These are phyloP conservation scores for Drosophila prolongata DNA, from an alignment of 2,888 invertebrate genomes.

Conservation along the genomic window DNA sequence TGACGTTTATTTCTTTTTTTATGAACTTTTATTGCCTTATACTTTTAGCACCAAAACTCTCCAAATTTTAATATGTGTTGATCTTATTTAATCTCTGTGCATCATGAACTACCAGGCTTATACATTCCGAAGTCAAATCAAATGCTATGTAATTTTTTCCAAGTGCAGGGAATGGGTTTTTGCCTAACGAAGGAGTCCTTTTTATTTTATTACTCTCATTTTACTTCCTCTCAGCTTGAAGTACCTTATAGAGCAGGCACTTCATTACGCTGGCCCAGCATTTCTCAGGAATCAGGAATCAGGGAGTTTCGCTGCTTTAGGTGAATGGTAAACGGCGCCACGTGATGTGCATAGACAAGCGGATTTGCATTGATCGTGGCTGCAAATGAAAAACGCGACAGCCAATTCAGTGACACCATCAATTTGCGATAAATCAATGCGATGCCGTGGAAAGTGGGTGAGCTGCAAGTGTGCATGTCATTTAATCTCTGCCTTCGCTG, in stretches of 20 bases:
- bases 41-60: too few species aligned
- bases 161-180: slow-evolving; percentile 8
- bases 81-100: too few species aligned
- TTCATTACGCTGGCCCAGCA: slow-evolving; percentile 14
- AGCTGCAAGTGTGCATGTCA: slow-evolving; percentile 49
- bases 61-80: too few species aligned
- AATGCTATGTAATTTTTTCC: not conserved
- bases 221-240: slow-evolving; percentile 4
- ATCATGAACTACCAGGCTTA: too few species aligned
- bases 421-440: slow-evolving; percentile 74
- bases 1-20: too few species aligned
- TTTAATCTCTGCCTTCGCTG: slow-evolving; percentile 68
- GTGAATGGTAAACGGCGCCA: slow-evolving; percentile 68
- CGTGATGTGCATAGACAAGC: slow-evolving; percentile 70
- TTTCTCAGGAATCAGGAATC: slow-evolving; percentile 8
- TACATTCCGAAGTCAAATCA: too few species aligned
- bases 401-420: slow-evolving; percentile 65
- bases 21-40: too few species aligned
- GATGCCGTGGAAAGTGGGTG: slow-evolving; percentile 5
- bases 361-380: slow-evolving; percentile 63
- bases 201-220: slow-evolving; percentile 12
- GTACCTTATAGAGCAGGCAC: slow-evolving; percentile 19
- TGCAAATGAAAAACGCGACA: slow-evolving; percentile 42
- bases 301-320: not conserved
- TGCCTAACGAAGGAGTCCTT: slow-evolving; percentile 21